Evolutionary conservation across 1,140 invertebrate genomes (phyloP).

Genomic region (Procambarus virginalis): DNA sequence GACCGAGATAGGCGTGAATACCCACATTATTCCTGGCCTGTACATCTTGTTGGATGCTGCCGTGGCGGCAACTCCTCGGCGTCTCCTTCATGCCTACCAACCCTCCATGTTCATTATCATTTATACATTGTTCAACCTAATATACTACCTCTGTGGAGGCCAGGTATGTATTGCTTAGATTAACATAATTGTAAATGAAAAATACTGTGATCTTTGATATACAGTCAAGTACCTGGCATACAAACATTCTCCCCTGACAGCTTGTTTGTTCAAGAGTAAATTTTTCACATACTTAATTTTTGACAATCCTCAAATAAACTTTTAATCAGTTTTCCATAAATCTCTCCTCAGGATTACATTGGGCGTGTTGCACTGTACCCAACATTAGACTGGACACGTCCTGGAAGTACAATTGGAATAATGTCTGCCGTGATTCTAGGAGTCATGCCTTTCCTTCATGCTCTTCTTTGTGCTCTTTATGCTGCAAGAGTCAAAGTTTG

Average conservation of each 20-base stretch:
- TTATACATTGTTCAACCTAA: conserved; percentile 58
- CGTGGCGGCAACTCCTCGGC: conserved; percentile 62
- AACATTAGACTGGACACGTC: conserved; percentile 51
- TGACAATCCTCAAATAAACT: not conserved
- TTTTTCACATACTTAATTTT: not conserved
- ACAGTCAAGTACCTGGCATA: not conserved
- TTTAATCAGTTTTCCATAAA: not conserved
- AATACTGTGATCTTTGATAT: not conserved
- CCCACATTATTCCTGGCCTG: conserved; percentile 65
- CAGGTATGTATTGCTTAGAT: conserved; percentile 33
- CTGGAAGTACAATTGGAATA: conserved; percentile 51
- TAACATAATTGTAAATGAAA: not conserved
- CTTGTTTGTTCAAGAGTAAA: not conserved
- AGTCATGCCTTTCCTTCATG: conserved; percentile 48
- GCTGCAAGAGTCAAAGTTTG: conserved; percentile 51
- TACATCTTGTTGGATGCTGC: conserved; percentile 63
- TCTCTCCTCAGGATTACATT: conserved; percentile 41
- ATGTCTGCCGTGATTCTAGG: conserved; percentile 29
- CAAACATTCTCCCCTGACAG: not conserved
- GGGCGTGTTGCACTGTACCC: conserved; percentile 54
- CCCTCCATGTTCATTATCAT: conserved; percentile 41
- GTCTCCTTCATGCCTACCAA: conserved; percentile 64
- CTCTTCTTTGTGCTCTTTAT: conserved; percentile 33
- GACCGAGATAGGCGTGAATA: conserved; percentile 67
- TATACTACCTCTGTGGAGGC: conserved; percentile 66